Evolutionary conservation across 1,140 invertebrate genomes (phyloP).

Genomic region (Calliphora vicina): DNA sequence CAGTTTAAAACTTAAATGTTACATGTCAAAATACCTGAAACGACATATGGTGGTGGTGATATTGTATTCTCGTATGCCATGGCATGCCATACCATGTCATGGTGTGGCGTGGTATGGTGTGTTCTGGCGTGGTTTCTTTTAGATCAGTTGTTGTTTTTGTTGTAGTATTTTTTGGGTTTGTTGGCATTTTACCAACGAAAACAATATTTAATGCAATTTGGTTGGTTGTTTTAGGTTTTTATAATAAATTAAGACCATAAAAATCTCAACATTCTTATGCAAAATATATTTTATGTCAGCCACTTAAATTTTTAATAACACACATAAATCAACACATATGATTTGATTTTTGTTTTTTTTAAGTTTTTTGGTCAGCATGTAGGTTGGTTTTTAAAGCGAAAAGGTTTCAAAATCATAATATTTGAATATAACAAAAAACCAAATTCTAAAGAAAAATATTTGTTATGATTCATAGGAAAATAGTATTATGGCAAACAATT

Average conservation of each 20-base stretch:
- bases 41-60: background rate
- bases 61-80: background rate
- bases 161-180: background rate
- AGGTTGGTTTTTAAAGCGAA: too few species aligned
- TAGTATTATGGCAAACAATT: background rate
- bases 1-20: background rate
- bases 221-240: background rate
- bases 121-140: background rate
- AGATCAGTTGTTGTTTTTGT: background rate
- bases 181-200: background rate
- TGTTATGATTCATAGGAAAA: conserved; percentile 6
- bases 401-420: background rate
- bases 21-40: background rate
- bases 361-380: background rate
- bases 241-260: conserved; percentile 14
- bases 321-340: background rate
- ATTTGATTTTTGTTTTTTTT: too few species aligned
- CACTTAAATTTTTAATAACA: background rate
- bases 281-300: background rate
- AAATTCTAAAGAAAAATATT: background rate
- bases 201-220: background rate
- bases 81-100: background rate
- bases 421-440: background rate
- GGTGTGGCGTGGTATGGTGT: background rate
- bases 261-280: conserved; percentile 9